phyloP scores from a whole-genome alignment of 2,797 vertebrate species.

The Gorsachius magnificus region DNA sequence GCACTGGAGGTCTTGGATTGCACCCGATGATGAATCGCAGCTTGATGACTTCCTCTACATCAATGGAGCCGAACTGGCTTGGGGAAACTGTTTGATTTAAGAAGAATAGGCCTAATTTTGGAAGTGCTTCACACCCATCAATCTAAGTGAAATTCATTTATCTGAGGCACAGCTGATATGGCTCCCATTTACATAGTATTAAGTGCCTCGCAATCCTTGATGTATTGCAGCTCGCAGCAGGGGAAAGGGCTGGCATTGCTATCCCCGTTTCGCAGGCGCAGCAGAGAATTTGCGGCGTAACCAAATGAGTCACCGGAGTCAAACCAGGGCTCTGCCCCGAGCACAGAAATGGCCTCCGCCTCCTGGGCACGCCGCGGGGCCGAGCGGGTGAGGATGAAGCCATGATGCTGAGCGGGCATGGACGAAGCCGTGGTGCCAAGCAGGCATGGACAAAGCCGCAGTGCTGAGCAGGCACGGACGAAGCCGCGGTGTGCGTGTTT shows the following conservation, averaged over 20 bases:
- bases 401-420: not conserved
- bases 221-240: slow-evolving; percentile 40
- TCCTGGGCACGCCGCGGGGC: too few relatives aligned
- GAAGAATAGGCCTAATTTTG: slow-evolving; percentile 68
- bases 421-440: not conserved
- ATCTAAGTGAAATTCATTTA: slow-evolving; percentile 69
- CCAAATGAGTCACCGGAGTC: not conserved
- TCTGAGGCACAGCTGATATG: slow-evolving; percentile 64
- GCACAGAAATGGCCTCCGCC: not conserved
- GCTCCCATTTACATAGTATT: slow-evolving; percentile 61
- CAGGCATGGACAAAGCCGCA: not conserved
- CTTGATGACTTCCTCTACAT: slow-evolving; percentile 67
- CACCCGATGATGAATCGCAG: slow-evolving; percentile 52
- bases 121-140: slow-evolving; percentile 68
- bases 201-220: slow-evolving; percentile 48
- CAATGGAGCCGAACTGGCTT: slow-evolving; percentile 62
- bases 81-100: slow-evolving; percentile 70
- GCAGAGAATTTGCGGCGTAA: not conserved
- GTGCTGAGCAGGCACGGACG: not conserved
- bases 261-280: not conserved
- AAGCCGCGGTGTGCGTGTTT: fast-evolving
- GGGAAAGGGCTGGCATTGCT: not conserved
- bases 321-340: fast-evolving
- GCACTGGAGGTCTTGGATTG: slow-evolving; percentile 1
- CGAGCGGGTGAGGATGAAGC: not conserved